phyloP scores from a whole-genome alignment of 35 echinoderm and acorn worm species.

The Stichopus chloronotus region DNA sequence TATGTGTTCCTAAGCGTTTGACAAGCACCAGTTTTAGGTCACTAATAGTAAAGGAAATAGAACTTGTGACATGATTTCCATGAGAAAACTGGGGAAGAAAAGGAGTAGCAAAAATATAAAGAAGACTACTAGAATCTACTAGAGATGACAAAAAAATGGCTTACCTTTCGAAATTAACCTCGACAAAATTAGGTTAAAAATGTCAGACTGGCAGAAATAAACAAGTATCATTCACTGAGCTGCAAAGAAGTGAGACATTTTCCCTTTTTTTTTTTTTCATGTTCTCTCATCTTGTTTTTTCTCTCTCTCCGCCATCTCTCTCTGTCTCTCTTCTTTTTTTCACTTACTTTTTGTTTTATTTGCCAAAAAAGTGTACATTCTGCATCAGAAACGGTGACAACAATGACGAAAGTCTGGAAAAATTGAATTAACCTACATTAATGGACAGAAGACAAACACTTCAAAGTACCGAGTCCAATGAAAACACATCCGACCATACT shows the following conservation, averaged over 20 bases:
- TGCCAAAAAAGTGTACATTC: too few relatives aligned
- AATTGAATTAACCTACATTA: neutral
- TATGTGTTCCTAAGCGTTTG: neutral
- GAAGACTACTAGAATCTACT: too few relatives aligned
- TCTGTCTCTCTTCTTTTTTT: neutral
- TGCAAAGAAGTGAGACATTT: too few relatives aligned
- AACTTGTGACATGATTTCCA: neutral
- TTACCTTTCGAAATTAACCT: neutral
- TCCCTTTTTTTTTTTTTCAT: too few relatives aligned
- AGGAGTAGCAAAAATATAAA: too few relatives aligned
- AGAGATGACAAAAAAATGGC: neutral
- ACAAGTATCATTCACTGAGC: too few relatives aligned
- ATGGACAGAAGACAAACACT: neutral
- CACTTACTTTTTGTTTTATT: neutral
- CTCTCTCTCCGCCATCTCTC: too few relatives aligned
- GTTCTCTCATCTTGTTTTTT: too few relatives aligned
- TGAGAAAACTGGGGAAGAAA: neutral
- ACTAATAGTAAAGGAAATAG: neutral
- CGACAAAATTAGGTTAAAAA: too few relatives aligned
- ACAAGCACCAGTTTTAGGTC: neutral
- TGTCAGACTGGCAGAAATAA: too few relatives aligned
- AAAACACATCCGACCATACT: too few relatives aligned
- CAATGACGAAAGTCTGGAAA: neutral
- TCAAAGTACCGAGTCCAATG: too few relatives aligned
- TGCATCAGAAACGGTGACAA: neutral